Conservation (phyloP, 2,113 vertebrate genomes). For the Pelecanus crispus region DNA sequence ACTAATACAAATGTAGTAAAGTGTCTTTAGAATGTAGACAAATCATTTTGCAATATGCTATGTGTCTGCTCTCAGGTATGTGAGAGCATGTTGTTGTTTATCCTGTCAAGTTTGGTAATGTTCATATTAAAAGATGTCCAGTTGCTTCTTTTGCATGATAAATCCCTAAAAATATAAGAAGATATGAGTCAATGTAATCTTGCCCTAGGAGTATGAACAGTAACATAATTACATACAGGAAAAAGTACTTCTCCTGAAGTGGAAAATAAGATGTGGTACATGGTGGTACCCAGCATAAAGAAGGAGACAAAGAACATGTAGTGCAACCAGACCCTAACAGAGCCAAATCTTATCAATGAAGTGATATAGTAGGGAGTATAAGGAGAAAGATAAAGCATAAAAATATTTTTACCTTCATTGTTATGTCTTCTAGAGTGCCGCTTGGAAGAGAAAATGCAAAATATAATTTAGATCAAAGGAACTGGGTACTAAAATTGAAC, state of each 20-base stretch:
- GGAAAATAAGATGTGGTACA: neutral
- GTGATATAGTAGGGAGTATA: neutral
- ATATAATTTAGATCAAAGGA: neutral
- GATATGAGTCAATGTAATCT: neutral
- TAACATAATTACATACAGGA: neutral
- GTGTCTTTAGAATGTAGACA: slow-evolving; percentile 33
- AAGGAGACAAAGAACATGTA: neutral
- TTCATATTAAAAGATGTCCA: neutral
- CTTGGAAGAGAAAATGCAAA: neutral
- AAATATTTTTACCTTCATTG: neutral
- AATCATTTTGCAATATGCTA: slow-evolving; percentile 24
- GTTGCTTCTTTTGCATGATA: slow-evolving; percentile 5
- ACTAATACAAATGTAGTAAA: slow-evolving; percentile 36
- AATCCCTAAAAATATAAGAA: neutral
- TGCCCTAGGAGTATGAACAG: neutral
- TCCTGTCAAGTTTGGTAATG: neutral
- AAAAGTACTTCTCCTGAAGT: neutral
- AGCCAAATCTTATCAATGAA: neutral
- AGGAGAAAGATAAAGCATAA: neutral
- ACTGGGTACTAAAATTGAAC: neutral
- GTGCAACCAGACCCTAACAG: neutral
- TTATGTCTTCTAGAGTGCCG: neutral
- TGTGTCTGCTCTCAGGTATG: neutral
- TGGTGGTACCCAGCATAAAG: neutral
- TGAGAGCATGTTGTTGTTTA: neutral